Base-by-base conservation (phyloP, 2,888 invertebrate genomes). In the Arge pagana region DNA sequence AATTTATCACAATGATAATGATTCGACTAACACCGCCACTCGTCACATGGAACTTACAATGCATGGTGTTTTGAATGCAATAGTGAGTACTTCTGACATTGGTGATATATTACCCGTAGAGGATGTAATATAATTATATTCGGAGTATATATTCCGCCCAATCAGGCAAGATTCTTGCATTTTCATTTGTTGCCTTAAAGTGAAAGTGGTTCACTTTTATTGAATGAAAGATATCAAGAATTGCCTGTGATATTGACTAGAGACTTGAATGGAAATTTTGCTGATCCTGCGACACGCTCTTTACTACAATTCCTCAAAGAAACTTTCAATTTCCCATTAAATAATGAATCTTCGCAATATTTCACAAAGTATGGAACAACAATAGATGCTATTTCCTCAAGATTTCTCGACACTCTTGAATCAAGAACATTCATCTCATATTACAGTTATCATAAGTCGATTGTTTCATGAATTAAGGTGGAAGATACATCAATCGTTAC, bases 371-470 rank as follows among this genome's bases (percentile, higher is more conserved):
- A 43, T 43, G 31, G 41, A 43, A 52, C 53, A 18, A 57, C 56
- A 11, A 58, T 58, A 41, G 57, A 55, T 50, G 35, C 55, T 23
- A 52, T 56, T 36, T 55, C 50, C 56, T 24, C 43, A 8, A 16
- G 55, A 53, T 35, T 37, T 13, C 39, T 52, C 11, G 7, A 53
- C 37, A 51, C 37, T 36, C 43, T 45, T 8, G 24, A 48, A 35
- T 53, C 48, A 36, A 36, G 48, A 31, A 33, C 48, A 26, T 52
- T 26, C 26, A 11, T 52, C 28, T 48, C 48, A 37, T 40, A 54
- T 40, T 54, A 53, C 23, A 53, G 54, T 52, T 55, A 57, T 26
- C 57, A 57, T 43, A 57, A 53, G 31, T 55, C 59, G 16, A 54
- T 59, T 35, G 35, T 59, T 55, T 53, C 55, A 7, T 3, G 48